Base-by-base conservation (phyloP, 2,797 vertebrate genomes). In the Hoplostethus atlanticus region DNA sequence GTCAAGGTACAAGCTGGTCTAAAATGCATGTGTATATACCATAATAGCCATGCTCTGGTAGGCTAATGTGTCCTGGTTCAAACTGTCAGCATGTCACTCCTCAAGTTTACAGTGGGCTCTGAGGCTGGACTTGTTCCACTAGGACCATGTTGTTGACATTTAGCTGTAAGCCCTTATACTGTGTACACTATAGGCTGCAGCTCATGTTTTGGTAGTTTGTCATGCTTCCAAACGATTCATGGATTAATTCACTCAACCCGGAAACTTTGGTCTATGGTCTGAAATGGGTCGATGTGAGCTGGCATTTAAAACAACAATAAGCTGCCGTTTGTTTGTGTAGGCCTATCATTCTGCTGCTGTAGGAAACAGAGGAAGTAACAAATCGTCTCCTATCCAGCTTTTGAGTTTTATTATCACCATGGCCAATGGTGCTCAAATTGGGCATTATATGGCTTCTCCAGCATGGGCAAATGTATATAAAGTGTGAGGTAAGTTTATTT, bases 271-370 rank as follows among this genome's bases (percentile, higher is more conserved):
- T 71, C 61, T 55, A 50, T 70, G 84, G 64, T 82, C 64, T 72
- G 79, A 65, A 69, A 75, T 83, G 82, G 89, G 81, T 91, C 89
- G 84, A 89, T 92, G 80, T 76, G 80, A 77, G 76, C 31, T 90
- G 90, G 83, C 90, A 88, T 93, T 92, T 91, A 77, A 87, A 87
- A 77, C 77, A 85, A 77, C 74, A 80, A 71, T 70, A 59, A 77
- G 77, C 34, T 59, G 59, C 40, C 36, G 40, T 53, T 73, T 83
- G 81, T 83, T 81, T 80, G 83, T 47, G 69, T 68, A 59, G 53
- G 64, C 48, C 75, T 52, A 65, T 30, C 56, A 15, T 52, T 50
- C 69, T 80, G 63, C 38, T 80, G 31, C 71, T 47, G 60, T 36
- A 7, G 53, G 61, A 71, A 44, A 51, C 47, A 8, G 63, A 25